A percentile compares a stretch with the other conserved stretches of the same genome.
phyloP scores from a whole-genome alignment of 2,797 vertebrate genomes.

The Knipowitschia caucasica region DNA sequence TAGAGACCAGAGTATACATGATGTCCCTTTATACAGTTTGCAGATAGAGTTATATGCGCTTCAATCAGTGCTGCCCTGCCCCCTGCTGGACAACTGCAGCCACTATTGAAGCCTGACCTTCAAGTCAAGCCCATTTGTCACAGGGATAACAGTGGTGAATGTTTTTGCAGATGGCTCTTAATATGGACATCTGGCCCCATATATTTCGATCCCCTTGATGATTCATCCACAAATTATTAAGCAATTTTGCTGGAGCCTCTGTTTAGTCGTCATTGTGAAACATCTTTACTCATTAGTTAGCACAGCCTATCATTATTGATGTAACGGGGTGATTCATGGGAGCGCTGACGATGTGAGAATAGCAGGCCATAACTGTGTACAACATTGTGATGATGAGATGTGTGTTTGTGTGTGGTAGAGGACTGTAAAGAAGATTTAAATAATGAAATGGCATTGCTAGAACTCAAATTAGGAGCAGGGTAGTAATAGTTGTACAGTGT shows the following conservation, averaged over 20 bases:
- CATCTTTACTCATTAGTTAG: slow-evolving; percentile 56
- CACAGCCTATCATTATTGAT: slow-evolving; percentile 30
- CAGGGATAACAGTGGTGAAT: slow-evolving; percentile 59
- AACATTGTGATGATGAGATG: not conserved
- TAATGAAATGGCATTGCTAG: not conserved
- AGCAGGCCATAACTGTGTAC: not conserved
- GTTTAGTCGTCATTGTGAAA: slow-evolving; percentile 47
- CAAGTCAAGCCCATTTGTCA: slow-evolving; percentile 64
- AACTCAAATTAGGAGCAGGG: not conserved
- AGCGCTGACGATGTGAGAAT: not conserved
- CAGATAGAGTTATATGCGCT: not conserved
- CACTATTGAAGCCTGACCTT: slow-evolving; percentile 57
- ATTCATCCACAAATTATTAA: slow-evolving; percentile 61
- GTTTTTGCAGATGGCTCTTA: slow-evolving; percentile 70
- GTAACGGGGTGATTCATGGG: slow-evolving; percentile 44
- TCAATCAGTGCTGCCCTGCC: slow-evolving; percentile 51
- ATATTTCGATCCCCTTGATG: slow-evolving; percentile 57
- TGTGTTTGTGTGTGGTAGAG: not conserved
- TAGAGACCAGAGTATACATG: slow-evolving; percentile 28
- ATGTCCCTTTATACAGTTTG: slow-evolving; percentile 22
- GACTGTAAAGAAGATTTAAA: not conserved
- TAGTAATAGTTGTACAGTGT: not conserved
- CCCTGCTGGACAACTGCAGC: slow-evolving; percentile 55
- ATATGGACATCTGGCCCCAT: slow-evolving; percentile 69
- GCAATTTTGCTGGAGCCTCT: slow-evolving; percentile 48